Evolutionary conservation across 35 echinoderm and acorn worm species (phyloP), one percentile per base, ranked within the genome.

Genomic region (Diadema setosum): DNA sequence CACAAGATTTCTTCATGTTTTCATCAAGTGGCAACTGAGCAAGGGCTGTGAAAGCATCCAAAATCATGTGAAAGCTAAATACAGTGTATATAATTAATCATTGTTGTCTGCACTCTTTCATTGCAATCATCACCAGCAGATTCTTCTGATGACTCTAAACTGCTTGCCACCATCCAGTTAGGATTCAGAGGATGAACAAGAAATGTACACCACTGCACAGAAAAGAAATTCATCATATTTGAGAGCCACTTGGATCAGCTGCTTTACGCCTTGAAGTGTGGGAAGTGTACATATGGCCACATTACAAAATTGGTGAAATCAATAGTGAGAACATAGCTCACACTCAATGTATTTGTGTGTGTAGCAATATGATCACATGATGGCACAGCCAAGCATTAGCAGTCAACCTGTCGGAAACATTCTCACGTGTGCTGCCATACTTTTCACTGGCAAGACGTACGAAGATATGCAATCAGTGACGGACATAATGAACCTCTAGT

Each of bases 381-480:
- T 18, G 7, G 11, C 60, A 11, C 60, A 65, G 23, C 6, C 60
- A 9, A 9, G 11, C 11, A 65, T 65, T 65, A 26, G 60, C 29
- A 65, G 60, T 18, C 11, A 11, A 5, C 90, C 82, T 41, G 46
- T 41, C 2, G 90, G 82, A 9, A 86, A 86, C 55, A 5, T 93
- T 20, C 26, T 92, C 3, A 42, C 52, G 18, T 65, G 83, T 25
- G 83, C 90, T 8, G 90, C 83, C 5, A 87, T 92, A 30, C 57
- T 92, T 24, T 76, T 86, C 32, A 82, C 50, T 42, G 60, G 91
- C 18, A 45, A 25, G 4, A 88, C 85, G 3, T 93, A 87, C 9
- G 58, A 44, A 21, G 39, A 46, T 1, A 29, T 88, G 2, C 35
- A 25, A 2, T 65, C 78, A 31, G 78, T 84, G 39, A 18, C 46